Evolutionary conservation across 2,888 invertebrate species (phyloP).

Genomic region (Lypha dubia): DNA sequence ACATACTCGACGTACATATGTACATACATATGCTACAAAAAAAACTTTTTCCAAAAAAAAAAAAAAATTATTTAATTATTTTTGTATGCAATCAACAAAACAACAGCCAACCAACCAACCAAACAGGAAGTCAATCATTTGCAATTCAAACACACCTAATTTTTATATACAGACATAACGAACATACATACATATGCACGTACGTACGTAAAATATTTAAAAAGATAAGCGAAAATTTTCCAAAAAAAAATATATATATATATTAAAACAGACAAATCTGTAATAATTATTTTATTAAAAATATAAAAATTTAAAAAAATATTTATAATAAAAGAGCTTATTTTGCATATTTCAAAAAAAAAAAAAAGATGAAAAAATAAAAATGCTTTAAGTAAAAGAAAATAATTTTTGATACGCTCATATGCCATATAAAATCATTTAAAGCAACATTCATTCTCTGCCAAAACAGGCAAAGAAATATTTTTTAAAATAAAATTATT

Average conservation of each 20-base stretch:
- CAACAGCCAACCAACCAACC: conserved; percentile 39
- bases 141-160: conserved; percentile 68
- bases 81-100: conserved; percentile 57
- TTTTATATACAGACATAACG: conserved; percentile 26
- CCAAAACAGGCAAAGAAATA: conserved; percentile 14
- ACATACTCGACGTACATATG: no score
- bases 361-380: conserved; percentile 18
- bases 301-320: conserved; percentile 13
- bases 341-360: conserved; percentile 68
- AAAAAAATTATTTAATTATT: background rate
- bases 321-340: conserved; percentile 65
- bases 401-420: conserved; percentile 71
- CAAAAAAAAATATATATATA: conserved; percentile 41
- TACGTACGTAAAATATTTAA: conserved; percentile 41
- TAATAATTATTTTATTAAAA: conserved; percentile 54
- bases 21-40: background rate
- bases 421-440: conserved; percentile 67
- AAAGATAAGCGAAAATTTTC: conserved; percentile 17
- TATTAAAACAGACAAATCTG: conserved; percentile 34
- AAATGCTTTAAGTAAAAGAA: conserved; percentile 47
- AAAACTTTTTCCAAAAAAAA: background rate
- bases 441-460: conserved; percentile 18
- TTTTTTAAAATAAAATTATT: conserved; percentile 3
- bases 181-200: background rate
- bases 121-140: conserved; percentile 67